Conservation (phyloP, 2,888 invertebrate species). For the Morinoia aosen region DNA sequence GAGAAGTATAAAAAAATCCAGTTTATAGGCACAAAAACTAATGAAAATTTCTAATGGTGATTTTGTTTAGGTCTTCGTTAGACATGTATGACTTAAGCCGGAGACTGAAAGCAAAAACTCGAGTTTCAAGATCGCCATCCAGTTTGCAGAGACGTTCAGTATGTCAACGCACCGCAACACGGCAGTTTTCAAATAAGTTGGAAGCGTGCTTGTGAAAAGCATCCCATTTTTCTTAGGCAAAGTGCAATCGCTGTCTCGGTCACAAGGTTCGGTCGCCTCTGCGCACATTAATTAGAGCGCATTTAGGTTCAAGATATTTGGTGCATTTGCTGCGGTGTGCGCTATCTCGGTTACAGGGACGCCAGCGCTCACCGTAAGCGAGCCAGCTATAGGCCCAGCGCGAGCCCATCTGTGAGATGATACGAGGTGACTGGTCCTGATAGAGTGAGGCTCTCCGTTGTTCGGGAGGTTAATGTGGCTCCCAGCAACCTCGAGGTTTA, state of each 20-base stretch:
- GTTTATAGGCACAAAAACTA: not conserved
- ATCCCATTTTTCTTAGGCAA: not conserved
- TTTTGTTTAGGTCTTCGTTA: not conserved
- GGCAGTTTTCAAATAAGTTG: slow-evolving; percentile 12
- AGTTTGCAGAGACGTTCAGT: not conserved
- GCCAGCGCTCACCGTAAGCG: not conserved
- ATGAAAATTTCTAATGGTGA: not conserved
- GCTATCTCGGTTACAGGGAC: not conserved
- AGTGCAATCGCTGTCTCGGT: not conserved
- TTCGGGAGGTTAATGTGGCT: not conserved
- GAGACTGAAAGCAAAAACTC: not conserved
- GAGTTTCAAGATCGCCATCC: not conserved
- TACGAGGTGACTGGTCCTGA: slow-evolving; percentile 10
- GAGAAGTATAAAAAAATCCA: not conserved
- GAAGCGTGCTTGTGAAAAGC: not conserved
- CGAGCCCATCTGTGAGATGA: not conserved
- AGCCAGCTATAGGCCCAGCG: not conserved
- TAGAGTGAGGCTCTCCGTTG: not conserved
- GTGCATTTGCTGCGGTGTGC: slow-evolving; percentile 4
- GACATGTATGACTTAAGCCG: not conserved
- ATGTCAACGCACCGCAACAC: not conserved
- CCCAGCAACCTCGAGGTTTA: not conserved
- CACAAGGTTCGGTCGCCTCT: slow-evolving; percentile 4
- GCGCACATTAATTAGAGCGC: not conserved
- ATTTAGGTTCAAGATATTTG: slow-evolving; percentile 17